Evolutionary conservation across 2,797 vertebrate genomes (phyloP).

Genomic region (Lophius americanus): DNA sequence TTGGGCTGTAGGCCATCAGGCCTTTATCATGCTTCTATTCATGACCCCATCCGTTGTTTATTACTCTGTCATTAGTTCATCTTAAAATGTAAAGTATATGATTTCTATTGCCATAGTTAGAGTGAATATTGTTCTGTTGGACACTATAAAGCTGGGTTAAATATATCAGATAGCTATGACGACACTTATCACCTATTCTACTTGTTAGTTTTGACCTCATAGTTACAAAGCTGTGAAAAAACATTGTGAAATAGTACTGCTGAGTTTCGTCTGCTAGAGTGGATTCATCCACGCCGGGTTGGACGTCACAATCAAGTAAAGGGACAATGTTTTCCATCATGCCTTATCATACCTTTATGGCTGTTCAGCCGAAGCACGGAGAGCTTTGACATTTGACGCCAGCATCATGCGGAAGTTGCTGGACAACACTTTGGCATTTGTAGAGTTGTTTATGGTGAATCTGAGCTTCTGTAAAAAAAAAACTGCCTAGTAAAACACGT

Average conservation of each 20-base stretch:
- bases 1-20: too few species aligned
- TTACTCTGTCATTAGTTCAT: not conserved
- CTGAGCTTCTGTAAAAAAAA: constrained; percentile 10
- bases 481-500: too few species aligned
- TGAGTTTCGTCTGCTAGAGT: not conserved
- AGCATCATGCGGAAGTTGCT: constrained; percentile 8
- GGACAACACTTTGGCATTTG: constrained; percentile 14
- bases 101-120: constrained; percentile 12
- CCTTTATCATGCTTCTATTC: not conserved
- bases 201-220: not conserved
- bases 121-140: constrained; percentile 2
- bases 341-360: not conserved
- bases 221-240: constrained; percentile 42
- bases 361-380: not conserved
- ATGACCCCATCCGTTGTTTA: not conserved
- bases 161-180: too few species aligned
- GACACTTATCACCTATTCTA: not conserved
- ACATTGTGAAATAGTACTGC: constrained; percentile 10
- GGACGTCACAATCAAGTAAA: not conserved
- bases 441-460: not conserved
- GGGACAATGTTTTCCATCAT: not conserved
- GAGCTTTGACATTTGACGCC: constrained; percentile 14
- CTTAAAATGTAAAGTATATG: constrained; percentile 29
- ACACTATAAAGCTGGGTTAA: too few species aligned
- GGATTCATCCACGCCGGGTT: constrained; percentile 1